Evolutionary conservation across 2,888 invertebrate species (phyloP).

Genomic region (Melanophora roralis): DNA sequence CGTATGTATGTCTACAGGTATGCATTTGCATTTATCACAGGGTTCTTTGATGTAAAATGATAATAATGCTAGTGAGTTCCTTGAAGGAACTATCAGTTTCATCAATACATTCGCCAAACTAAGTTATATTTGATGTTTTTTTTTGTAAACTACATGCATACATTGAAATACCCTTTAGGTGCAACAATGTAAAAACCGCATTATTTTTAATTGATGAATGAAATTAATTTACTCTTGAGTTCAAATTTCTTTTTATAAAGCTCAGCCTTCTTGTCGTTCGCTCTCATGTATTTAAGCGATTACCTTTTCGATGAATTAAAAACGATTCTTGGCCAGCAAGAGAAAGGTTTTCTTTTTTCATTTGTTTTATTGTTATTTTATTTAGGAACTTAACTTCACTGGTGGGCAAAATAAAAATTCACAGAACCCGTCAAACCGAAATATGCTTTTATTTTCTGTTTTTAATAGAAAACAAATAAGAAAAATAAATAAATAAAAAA

Average conservation of each 20-base stretch:
- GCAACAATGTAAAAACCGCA: slow-evolving; percentile 33
- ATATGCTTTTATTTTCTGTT: slow-evolving; percentile 10
- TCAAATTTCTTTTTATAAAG: background rate
- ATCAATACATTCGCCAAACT: slow-evolving; percentile 3
- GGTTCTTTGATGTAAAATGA: too few relatives aligned
- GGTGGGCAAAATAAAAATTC: slow-evolving; percentile 11
- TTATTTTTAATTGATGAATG: slow-evolving; percentile 24
- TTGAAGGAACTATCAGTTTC: slow-evolving; percentile 15
- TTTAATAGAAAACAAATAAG: background rate
- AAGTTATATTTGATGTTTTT: background rate
- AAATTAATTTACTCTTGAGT: slow-evolving; percentile 20
- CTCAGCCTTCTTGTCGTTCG: background rate
- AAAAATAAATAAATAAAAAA: slow-evolving; percentile 12
- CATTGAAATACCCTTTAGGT: background rate
- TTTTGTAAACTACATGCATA: too few relatives aligned
- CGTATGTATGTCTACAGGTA: too few relatives aligned
- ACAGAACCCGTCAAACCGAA: background rate
- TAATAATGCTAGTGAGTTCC: too few relatives aligned
- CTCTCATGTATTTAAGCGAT: background rate
- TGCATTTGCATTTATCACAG: too few relatives aligned
- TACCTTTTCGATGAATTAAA: background rate
- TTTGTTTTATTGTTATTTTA: background rate
- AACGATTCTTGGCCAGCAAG: background rate
- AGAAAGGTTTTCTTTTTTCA: background rate
- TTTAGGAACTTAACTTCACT: background rate